phyloP scores from a whole-genome alignment of 2,113 vertebrate genomes.

The Triplophysa dalaica region DNA sequence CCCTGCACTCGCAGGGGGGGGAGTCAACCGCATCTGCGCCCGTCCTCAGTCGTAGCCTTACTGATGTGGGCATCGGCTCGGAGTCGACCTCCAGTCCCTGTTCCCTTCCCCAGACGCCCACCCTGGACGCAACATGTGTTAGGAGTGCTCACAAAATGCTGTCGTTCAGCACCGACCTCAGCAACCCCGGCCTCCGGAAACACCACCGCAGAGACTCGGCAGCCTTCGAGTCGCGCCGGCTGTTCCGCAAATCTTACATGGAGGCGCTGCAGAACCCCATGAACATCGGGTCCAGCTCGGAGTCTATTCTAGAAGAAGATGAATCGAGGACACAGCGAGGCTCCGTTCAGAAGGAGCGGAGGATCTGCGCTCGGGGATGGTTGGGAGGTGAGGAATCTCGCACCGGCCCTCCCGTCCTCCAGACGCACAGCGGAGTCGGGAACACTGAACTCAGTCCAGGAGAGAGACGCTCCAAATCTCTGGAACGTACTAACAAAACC shows the following conservation, averaged over 20 bases:
- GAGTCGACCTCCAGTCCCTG: not conserved
- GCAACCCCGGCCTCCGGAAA: slow-evolving; percentile 66
- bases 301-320: slow-evolving; percentile 75
- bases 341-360: slow-evolving; percentile 63
- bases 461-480: slow-evolving; percentile 76
- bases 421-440: slow-evolving; percentile 61
- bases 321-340: slow-evolving; percentile 59
- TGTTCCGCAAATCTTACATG: slow-evolving; percentile 85
- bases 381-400: slow-evolving; percentile 61
- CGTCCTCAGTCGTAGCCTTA: slow-evolving; percentile 51
- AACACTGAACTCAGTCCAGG: slow-evolving; percentile 57
- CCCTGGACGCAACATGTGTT: slow-evolving; percentile 31
- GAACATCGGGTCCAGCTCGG: slow-evolving; percentile 80
- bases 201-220: slow-evolving; percentile 69
- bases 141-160: slow-evolving; percentile 61
- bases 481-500: slow-evolving; percentile 74
- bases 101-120: slow-evolving; percentile 9
- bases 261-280: slow-evolving; percentile 84
- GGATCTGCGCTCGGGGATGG: slow-evolving; percentile 62
- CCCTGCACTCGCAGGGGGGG: slow-evolving; percentile 71
- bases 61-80: slow-evolving; percentile 33
- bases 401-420: slow-evolving; percentile 62
- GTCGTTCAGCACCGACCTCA: slow-evolving; percentile 71
- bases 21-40: slow-evolving; percentile 72
- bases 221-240: slow-evolving; percentile 72